Base-by-base conservation (phyloP, 53 echinoderm and acorn worm species). In the Holothuria scabra region DNA sequence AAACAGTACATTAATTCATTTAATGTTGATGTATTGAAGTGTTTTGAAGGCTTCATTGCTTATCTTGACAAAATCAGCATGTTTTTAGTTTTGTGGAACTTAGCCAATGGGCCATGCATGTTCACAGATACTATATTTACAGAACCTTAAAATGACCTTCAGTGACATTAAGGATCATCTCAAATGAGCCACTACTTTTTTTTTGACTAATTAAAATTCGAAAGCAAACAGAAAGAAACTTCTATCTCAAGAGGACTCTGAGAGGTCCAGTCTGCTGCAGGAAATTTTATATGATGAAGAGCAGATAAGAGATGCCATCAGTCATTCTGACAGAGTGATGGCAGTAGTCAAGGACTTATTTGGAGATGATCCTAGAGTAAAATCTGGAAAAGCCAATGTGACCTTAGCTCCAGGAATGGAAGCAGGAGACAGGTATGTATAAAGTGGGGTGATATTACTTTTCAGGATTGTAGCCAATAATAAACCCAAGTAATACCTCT, bases 341-440 rank as follows among this genome's bases (percentile, higher is more conserved):
- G 67, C 93, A 11, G 88, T 93, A 4, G 93, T 93, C 61, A 76
- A 91, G 33, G 93, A 93, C 61, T 79, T 93, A 33, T 93, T 93
- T 82, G 90, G 87, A 7, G 93, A 93, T 80, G 93, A 93, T 34
- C 93, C 91, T n/a, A 90, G 84, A 55, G 46, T 75, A 28, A 46
- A 78, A 80, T 61, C 79, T 12, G 88, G 79, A 6, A 34, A 88
- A 33, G 90, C 90, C 5, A 80, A 88, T 70, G 89, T 93, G 24
- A 93, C 90, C 29, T 38, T 88, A 38, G 93, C 93, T 23, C 90
- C 93, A 26, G 90, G 88, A 22, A 66, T 64, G 44, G 71, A 81
- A 34, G 48, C 26, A 4, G 80, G 78, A 11, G 60, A 71, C 46
- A 89, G 87, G 92, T 92, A 67, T 61, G 41, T 33, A 16, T 63